phyloP scores from a whole-genome alignment of 2,113 vertebrate species.

The Erpornis zantholeuca region DNA sequence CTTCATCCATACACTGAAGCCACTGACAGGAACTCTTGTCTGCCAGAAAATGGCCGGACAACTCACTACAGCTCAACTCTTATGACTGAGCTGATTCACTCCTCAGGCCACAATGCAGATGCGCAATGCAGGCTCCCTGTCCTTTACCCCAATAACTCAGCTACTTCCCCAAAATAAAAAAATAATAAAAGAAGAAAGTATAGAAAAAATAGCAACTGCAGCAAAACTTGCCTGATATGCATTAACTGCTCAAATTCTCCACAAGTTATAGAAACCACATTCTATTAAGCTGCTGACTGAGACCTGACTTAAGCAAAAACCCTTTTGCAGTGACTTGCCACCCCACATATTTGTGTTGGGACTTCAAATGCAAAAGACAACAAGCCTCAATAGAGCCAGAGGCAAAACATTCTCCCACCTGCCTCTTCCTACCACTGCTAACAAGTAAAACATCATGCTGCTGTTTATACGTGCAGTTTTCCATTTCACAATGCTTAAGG shows the following conservation, averaged over 20 bases:
- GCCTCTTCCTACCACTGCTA: neutral
- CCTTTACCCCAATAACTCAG: neutral
- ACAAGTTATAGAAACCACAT: neutral
- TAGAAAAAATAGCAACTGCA: neutral
- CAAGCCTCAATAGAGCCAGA: neutral
- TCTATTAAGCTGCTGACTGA: neutral
- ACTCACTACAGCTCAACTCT: neutral
- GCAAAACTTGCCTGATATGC: neutral
- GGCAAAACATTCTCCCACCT: neutral
- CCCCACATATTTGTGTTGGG: neutral
- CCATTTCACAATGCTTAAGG: neutral
- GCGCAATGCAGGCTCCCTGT: neutral
- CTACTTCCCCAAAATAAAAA: neutral
- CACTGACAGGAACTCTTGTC: neutral
- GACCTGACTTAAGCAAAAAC: conserved; percentile 19
- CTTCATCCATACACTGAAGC: neutral
- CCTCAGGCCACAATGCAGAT: neutral
- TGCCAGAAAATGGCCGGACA: neutral
- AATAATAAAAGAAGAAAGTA: neutral
- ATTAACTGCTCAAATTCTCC: neutral
- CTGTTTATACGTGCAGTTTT: neutral
- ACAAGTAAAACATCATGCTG: neutral
- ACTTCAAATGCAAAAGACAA: neutral
- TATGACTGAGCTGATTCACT: neutral
- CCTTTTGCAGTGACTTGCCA: neutral